phyloP scores from a whole-genome alignment of 2,797 vertebrate species.

The Xiphorhynchus erythropygius region DNA sequence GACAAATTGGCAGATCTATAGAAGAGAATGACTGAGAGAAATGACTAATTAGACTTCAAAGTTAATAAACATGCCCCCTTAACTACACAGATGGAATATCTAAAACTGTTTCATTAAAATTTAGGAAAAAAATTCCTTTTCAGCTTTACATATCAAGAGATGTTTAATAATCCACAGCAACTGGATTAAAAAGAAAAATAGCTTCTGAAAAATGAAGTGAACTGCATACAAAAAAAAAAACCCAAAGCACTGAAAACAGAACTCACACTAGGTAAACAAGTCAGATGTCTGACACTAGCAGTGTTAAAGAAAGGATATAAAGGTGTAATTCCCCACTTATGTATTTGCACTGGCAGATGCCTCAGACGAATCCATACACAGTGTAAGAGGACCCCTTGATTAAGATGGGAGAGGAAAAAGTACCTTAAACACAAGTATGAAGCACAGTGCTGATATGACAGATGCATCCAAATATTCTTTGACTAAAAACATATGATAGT shows the following conservation, averaged over 20 bases:
- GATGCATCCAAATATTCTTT: neutral
- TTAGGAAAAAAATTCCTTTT: neutral
- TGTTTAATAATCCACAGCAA: neutral
- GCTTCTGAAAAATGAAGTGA: neutral
- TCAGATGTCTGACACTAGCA: neutral
- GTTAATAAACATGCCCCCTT: neutral
- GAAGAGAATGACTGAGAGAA: neutral
- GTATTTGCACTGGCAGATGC: neutral
- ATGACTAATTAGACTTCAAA: slow-evolving; percentile 25
- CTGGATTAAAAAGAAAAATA: neutral
- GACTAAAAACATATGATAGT: neutral
- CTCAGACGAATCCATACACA: neutral
- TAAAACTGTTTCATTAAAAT: neutral
- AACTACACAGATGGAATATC: neutral
- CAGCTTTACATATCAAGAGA: neutral
- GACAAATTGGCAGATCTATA: slow-evolving; percentile 23
- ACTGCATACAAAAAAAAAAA: neutral
- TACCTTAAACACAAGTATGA: neutral
- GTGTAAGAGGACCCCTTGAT: neutral
- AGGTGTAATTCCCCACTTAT: neutral
- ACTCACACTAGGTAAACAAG: neutral
- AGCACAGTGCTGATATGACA: neutral
- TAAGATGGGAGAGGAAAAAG: neutral
- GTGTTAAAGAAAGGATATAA: neutral
- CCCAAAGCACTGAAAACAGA: neutral